These are phyloP conservation scores for Drosophila pandora DNA, from an alignment of 1,140 invertebrate species.

Conservation along the genomic window DNA sequence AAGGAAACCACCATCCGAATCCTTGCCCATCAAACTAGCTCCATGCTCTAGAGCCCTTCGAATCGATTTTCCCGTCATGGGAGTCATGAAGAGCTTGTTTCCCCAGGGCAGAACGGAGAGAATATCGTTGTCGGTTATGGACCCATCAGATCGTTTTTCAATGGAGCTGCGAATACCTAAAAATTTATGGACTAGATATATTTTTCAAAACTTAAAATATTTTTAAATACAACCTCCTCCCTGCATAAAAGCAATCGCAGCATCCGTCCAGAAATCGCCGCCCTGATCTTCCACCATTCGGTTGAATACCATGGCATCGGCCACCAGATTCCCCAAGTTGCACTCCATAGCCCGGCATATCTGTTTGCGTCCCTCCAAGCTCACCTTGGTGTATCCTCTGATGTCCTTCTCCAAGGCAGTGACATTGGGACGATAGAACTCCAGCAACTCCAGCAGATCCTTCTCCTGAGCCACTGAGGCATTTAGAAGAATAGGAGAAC, in stretches of 20 bases:
- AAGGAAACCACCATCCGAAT: constrained; percentile 86
- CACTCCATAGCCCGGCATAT: constrained; percentile 90
- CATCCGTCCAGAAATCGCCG: constrained; percentile 88
- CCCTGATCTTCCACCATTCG: constrained; percentile 84
- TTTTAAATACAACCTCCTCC: constrained; percentile 85
- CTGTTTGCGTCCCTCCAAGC: constrained; percentile 86
- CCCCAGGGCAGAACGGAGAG: constrained; percentile 86
- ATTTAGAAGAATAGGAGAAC: constrained; percentile 92
- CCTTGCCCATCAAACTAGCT: constrained; percentile 83
- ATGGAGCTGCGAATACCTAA: constrained; percentile 76
- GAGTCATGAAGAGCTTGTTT: constrained; percentile 84
- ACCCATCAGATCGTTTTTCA: constrained; percentile 57
- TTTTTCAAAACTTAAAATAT: background rate
- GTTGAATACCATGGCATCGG: constrained; percentile 88
- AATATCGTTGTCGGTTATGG: constrained; percentile 68
- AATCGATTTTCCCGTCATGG: constrained; percentile 84
- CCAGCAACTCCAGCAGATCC: constrained; percentile 87
- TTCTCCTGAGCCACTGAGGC: constrained; percentile 86
- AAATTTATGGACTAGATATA: background rate
- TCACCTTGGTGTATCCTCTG: constrained; percentile 88
- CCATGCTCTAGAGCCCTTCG: constrained; percentile 85
- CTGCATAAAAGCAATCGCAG: constrained; percentile 90
- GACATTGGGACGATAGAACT: constrained; percentile 86
- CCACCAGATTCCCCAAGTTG: constrained; percentile 92
- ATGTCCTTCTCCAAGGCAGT: constrained; percentile 85